These are phyloP conservation scores for Eristalinus sepulchralis DNA, from an alignment of 2,888 invertebrate genomes.

Conservation along the genomic window DNA sequence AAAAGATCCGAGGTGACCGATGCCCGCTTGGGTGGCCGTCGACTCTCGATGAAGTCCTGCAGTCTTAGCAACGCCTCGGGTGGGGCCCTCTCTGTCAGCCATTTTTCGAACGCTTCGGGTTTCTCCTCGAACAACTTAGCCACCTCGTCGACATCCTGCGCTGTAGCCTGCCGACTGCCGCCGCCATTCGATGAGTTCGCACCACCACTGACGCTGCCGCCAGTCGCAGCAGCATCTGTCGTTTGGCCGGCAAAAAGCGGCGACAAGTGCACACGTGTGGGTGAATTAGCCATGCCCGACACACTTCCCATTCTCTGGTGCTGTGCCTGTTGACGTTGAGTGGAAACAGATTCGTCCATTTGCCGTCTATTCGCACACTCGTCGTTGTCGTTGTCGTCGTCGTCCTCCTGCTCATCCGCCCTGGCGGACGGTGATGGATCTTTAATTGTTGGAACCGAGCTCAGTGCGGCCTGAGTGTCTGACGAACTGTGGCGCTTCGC, in stretches of 20 bases:
- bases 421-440: constrained; percentile 25
- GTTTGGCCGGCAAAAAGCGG: constrained; percentile 34
- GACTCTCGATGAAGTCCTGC: constrained; percentile 83
- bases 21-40: constrained; percentile 84
- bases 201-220: not conserved
- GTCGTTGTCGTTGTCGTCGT: not conserved
- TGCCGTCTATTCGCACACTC: constrained; percentile 10
- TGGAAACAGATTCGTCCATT: constrained; percentile 17
- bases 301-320: constrained; percentile 55
- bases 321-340: constrained; percentile 27
- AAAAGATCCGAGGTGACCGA: constrained; percentile 92
- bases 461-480: constrained; percentile 30
- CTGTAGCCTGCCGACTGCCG: constrained; percentile 49
- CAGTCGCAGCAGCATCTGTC: constrained; percentile 2
- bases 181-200: constrained; percentile 33
- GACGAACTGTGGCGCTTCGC: constrained; percentile 27
- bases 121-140: constrained; percentile 83
- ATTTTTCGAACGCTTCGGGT: constrained; percentile 87
- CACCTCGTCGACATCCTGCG: constrained; percentile 80
- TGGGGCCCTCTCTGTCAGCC: constrained; percentile 89
- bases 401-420: not conserved
- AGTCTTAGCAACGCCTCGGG: constrained; percentile 85
- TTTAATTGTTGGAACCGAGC: constrained; percentile 45
- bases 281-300: constrained; percentile 49
- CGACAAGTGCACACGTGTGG: constrained; percentile 48